Percentiles rank a stretch among this genome's conserved stretches.
These are phyloP conservation scores for Artibeus jamaicensis DNA, from an alignment of 2,797 vertebrate genomes.

Conservation along the genomic window DNA sequence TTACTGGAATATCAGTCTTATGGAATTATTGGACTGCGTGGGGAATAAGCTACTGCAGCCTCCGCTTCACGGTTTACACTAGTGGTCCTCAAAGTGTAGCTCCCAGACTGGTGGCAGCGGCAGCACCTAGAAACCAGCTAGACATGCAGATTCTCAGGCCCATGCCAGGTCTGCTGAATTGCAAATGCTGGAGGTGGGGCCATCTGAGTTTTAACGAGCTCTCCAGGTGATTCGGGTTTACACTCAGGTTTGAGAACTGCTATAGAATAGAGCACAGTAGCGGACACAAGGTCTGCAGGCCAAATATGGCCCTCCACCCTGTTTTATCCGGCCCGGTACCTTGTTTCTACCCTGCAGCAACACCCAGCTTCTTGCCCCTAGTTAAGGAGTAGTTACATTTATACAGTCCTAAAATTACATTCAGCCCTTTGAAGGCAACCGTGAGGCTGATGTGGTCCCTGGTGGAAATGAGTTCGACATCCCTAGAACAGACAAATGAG, in stretches of 20 bases:
- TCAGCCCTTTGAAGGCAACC: no score
- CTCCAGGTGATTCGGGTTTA: not conserved
- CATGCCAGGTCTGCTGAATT: not conserved
- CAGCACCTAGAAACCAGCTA: not conserved
- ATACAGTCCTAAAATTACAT: no score
- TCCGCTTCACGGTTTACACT: not conserved
- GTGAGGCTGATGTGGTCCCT: no score
- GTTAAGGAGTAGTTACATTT: no score
- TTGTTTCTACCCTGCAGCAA: no score
- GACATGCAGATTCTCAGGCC: not conserved
- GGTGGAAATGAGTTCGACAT: no score
- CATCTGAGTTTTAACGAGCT: not conserved
- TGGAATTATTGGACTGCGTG: not conserved
- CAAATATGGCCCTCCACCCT: no score
- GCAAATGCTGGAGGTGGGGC: not conserved
- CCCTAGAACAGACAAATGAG: not conserved
- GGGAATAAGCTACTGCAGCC: not conserved
- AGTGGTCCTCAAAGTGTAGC: not conserved
- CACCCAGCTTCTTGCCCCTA: no score
- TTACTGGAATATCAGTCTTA: not conserved
- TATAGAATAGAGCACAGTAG: no score
- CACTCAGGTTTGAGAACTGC: not conserved
- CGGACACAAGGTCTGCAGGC: no score
- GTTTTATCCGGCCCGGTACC: no score
- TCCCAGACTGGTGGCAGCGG: not conserved